Conservation (phyloP, 2,888 invertebrate genomes). For the Leptinotarsa tumamoca region DNA sequence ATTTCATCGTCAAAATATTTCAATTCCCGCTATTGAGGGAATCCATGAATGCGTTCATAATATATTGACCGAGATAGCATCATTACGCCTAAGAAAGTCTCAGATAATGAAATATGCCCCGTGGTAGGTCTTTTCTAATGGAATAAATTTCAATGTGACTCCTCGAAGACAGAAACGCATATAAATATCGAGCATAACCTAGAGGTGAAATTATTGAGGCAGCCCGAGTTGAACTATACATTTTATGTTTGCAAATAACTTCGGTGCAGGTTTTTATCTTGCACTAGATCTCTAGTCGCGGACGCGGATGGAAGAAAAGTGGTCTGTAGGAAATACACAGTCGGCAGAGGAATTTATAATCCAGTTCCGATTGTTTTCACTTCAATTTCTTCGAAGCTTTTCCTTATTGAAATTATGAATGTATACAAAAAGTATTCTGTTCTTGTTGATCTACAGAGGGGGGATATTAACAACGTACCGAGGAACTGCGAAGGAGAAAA, state of each 20-base stretch:
- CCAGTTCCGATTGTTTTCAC: background rate
- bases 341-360: background rate
- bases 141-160: conserved; percentile 37
- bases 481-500: no score
- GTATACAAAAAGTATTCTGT: no score
- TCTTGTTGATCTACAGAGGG: no score
- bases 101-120: conserved; percentile 36
- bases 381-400: background rate
- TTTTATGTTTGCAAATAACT: conserved; percentile 30
- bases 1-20: conserved; percentile 1
- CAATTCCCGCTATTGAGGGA: background rate
- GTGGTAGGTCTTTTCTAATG: conserved; percentile 30
- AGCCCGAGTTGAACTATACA: conserved; percentile 15
- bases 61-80: conserved; percentile 30
- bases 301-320: background rate
- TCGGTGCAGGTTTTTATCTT: conserved; percentile 22
- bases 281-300: conserved; percentile 24
- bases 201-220: conserved; percentile 30
- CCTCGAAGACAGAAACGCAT: conserved; percentile 26
- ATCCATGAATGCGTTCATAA: conserved; percentile 23
- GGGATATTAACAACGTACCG: no score
- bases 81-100: conserved; percentile 33
- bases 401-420: no score
- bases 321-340: background rate
- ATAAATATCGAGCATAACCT: conserved; percentile 35